These are phyloP conservation scores for Scaptodrosophila lebanonensis DNA, from an alignment of 1,140 invertebrate species.

Conservation along the genomic window DNA sequence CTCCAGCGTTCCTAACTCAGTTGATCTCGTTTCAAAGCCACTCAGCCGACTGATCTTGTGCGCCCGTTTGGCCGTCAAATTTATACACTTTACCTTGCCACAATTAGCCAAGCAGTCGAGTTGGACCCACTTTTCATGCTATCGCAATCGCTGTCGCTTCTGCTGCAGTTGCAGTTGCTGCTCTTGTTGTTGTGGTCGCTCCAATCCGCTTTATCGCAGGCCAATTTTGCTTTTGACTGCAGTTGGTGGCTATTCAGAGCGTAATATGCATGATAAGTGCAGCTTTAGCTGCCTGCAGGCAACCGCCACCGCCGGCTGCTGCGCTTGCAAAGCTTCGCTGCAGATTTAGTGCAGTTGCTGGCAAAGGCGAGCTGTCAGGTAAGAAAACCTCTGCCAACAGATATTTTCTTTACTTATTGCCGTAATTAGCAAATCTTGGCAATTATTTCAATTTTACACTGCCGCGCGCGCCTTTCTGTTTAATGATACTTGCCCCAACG, in stretches of 20 bases:
- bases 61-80: conserved; percentile 57
- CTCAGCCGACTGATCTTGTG: conserved; percentile 72
- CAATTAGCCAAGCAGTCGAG: conserved; percentile 72
- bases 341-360: conserved; percentile 70
- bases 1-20: background rate
- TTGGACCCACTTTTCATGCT: conserved; percentile 61
- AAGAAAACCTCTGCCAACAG: conserved; percentile 18
- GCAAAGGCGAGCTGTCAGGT: conserved; percentile 13
- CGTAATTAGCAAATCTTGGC: conserved; percentile 67
- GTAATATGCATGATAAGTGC: conserved; percentile 72
- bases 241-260: conserved; percentile 67
- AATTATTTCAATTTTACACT: conserved; percentile 48
- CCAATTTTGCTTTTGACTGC: background rate
- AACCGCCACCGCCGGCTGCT: conserved; percentile 12
- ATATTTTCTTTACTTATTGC: conserved; percentile 60
- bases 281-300: conserved; percentile 21
- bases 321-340: conserved; percentile 61
- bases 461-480: conserved; percentile 15
- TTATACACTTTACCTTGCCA: conserved; percentile 75
- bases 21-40: conserved; percentile 44
- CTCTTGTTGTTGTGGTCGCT: too few relatives aligned
- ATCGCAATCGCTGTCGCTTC: conserved; percentile 12
- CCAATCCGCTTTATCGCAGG: too few relatives aligned
- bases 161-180: conserved; percentile 16
- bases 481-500: conserved; percentile 48